phyloP scores from a whole-genome alignment of 2,113 vertebrate species.

The Hippocampus abdominalis region DNA sequence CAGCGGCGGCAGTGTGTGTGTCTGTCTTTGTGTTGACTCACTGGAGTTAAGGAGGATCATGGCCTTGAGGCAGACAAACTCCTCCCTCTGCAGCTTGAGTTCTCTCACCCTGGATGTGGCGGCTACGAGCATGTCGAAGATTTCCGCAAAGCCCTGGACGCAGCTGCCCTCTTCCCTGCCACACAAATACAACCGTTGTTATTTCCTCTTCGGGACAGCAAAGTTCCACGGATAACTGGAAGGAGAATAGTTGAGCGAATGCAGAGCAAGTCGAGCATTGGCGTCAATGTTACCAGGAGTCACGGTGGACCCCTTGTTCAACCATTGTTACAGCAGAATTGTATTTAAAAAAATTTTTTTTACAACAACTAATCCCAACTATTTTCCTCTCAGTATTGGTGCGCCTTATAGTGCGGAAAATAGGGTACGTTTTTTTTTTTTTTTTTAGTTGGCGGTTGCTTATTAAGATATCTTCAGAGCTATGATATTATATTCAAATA shows the following conservation, averaged over 20 bases:
- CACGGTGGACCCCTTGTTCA: too few relatives aligned
- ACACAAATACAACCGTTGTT: constrained; percentile 18
- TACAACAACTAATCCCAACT: too few relatives aligned
- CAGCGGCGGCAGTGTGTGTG: neutral
- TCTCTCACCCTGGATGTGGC: constrained; percentile 91
- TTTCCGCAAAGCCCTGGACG: constrained; percentile 93
- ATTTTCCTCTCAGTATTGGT: too few relatives aligned
- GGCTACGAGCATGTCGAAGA: constrained; percentile 96
- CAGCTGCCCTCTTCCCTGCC: constrained; percentile 92
- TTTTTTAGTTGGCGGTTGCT: too few relatives aligned
- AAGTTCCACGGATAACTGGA: neutral
- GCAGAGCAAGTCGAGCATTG: neutral
- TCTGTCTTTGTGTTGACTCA: constrained; percentile 72
- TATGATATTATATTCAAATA: neutral
- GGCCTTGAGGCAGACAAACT: constrained; percentile 96
- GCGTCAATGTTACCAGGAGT: too few relatives aligned
- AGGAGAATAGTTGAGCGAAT: neutral
- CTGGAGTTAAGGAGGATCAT: constrained; percentile 98
- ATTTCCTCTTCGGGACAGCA: neutral
- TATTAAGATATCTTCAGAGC: neutral
- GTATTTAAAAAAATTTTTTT: too few relatives aligned
- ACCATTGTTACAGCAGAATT: too few relatives aligned
- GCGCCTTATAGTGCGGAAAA: too few relatives aligned
- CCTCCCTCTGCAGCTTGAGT: constrained; percentile 91
- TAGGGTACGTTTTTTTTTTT: too few relatives aligned